Percentiles rank a stretch among this genome's conserved stretches.
phyloP scores from a whole-genome alignment of 2,797 vertebrate genomes.

The Antrozous pallidus region DNA sequence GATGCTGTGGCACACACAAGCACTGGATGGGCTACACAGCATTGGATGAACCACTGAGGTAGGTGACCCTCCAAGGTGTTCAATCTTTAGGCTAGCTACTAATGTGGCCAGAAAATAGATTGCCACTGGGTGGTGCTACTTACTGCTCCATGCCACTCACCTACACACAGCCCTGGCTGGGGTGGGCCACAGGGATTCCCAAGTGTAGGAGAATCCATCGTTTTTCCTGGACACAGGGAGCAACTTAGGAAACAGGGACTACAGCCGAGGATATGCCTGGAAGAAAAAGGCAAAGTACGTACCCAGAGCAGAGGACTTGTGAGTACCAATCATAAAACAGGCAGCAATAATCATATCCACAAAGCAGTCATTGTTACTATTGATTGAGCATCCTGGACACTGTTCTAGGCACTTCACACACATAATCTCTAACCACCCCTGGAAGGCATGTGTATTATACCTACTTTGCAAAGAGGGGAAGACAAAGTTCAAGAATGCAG shows the following conservation, averaged over 20 bases:
- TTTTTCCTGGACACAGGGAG: not conserved
- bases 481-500: not conserved
- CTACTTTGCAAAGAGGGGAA: not conserved
- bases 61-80: not conserved
- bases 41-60: not conserved
- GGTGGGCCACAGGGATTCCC: not conserved
- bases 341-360: no score
- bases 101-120: not conserved
- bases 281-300: not conserved
- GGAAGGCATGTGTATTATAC: not conserved
- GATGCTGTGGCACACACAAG: not conserved
- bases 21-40: not conserved
- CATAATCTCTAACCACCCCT: not conserved
- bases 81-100: not conserved
- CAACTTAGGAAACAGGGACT: not conserved
- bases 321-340: not conserved
- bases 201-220: not conserved
- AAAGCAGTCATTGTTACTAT: not conserved
- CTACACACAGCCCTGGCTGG: not conserved
- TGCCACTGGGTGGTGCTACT: conserved; percentile 59
- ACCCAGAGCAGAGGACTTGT: not conserved
- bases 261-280: not conserved
- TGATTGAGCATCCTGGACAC: not conserved
- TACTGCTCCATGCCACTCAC: not conserved
- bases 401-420: not conserved